Conservation (phyloP, 92 coral and sea anemone genomes). For the Paramuricea clavata region DNA sequence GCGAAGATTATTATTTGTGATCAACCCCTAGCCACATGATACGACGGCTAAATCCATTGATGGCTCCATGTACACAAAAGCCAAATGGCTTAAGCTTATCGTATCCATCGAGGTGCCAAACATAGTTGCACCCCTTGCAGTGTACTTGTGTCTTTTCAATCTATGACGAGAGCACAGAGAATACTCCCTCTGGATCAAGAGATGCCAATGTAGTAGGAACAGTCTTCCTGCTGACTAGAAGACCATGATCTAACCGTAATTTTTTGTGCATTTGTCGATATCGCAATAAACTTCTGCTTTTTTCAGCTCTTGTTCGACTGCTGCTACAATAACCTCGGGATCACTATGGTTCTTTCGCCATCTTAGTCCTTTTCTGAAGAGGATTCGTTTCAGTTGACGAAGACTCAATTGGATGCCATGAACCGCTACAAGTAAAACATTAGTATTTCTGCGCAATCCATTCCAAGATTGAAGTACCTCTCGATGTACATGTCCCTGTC, state of each 20-base stretch:
- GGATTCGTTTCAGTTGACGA: conserved; percentile 64
- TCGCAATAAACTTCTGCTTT: conserved; percentile 67
- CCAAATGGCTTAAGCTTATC: conserved; percentile 61
- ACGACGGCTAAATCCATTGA: conserved; percentile 65
- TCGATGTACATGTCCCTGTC: conserved; percentile 46
- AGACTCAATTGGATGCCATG: conserved; percentile 73
- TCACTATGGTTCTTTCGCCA: conserved; percentile 44
- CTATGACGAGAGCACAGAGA: conserved; percentile 62
- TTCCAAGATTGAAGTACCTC: conserved; percentile 66
- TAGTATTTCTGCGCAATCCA: conserved; percentile 69
- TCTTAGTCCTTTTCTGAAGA: conserved; percentile 48
- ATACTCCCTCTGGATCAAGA: conserved; percentile 73
- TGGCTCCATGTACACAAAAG: conserved; percentile 60
- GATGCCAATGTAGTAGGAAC: conserved; percentile 51
- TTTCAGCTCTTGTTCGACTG: conserved; percentile 63
- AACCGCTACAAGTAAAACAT: conserved; percentile 63
- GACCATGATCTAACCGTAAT: conserved; percentile 62
- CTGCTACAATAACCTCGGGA: conserved; percentile 58
- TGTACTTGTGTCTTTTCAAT: conserved; percentile 59
- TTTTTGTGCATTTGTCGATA: conserved; percentile 76
- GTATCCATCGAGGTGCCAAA: conserved; percentile 71
- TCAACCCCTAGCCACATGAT: conserved; percentile 75
- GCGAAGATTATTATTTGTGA: conserved; percentile 73
- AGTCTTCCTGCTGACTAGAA: conserved; percentile 62
- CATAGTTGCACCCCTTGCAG: conserved; percentile 66